Percentiles rank a stretch among this genome's conserved stretches.
Evolutionary conservation across 2,888 invertebrate species (phyloP).

Genomic region (Gymnosoma rotundatum): DNA sequence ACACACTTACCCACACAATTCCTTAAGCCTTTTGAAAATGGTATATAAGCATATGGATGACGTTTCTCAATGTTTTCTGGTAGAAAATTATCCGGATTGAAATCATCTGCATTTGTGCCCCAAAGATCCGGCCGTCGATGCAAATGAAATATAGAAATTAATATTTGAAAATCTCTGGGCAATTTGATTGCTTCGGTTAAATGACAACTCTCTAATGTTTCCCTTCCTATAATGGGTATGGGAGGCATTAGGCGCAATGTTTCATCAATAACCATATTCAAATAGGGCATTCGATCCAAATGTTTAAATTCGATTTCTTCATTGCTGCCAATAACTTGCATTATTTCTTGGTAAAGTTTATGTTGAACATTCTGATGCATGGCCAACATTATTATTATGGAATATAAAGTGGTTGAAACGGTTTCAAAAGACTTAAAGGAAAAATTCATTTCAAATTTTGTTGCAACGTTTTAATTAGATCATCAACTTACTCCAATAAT

Average conservation of each 20-base stretch:
- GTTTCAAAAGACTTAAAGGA: conserved; percentile 73
- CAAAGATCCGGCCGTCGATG: conserved; percentile 74
- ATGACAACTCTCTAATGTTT: conserved; percentile 52
- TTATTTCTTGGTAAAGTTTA: conserved; percentile 72
- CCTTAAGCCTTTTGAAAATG: conserved; percentile 74
- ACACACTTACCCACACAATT: conserved; percentile 73
- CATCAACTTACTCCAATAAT: conserved; percentile 72
- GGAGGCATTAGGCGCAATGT: conserved; percentile 73
- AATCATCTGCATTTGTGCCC: conserved; percentile 73
- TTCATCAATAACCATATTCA: conserved; percentile 74
- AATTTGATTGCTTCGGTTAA: conserved; percentile 60
- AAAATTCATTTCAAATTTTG: background rate
- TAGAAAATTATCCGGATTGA: conserved; percentile 76
- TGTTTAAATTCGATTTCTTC: conserved; percentile 67
- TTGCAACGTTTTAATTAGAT: background rate
- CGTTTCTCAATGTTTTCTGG: conserved; percentile 72
- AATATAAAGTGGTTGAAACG: conserved; percentile 72
- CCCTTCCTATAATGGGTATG: conserved; percentile 72
- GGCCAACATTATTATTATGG: conserved; percentile 72
- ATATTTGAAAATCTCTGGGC: conserved; percentile 72
- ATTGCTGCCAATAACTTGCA: conserved; percentile 55
- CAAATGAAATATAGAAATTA: conserved; percentile 74
- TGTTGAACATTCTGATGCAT: conserved; percentile 75
- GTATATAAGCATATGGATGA: conserved; percentile 75
- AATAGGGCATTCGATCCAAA: conserved; percentile 70